phyloP scores from a whole-genome alignment of 2,797 vertebrate genomes.

The Knipowitschia caucasica region DNA sequence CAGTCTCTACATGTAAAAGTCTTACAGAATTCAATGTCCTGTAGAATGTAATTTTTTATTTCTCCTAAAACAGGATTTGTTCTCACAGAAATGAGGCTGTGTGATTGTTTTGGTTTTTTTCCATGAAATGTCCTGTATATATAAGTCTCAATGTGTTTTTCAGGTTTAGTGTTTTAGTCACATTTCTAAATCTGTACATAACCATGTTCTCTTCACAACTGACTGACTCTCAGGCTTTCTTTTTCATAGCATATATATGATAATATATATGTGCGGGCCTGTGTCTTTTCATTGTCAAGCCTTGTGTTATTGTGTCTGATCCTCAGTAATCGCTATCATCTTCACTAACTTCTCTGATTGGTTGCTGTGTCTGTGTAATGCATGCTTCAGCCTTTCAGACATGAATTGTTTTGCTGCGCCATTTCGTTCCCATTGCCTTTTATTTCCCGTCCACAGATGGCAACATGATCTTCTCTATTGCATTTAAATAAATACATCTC shows the following conservation, averaged over 20 bases:
- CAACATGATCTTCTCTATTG: slow-evolving; percentile 55
- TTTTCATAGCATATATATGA: background rate
- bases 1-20: slow-evolving; percentile 21
- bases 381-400: slow-evolving; percentile 46
- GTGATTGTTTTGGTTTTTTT: slow-evolving; percentile 60
- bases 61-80: background rate
- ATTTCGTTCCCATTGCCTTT: slow-evolving; percentile 32
- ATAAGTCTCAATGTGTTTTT: slow-evolving; percentile 8
- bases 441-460: slow-evolving; percentile 65
- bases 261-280: background rate
- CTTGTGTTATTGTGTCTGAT: background rate
- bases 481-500: slow-evolving; percentile 74
- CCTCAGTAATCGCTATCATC: slow-evolving; percentile 17
- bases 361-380: slow-evolving; percentile 48
- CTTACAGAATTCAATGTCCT: background rate
- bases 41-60: background rate
- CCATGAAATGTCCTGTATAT: slow-evolving; percentile 28
- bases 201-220: slow-evolving; percentile 4
- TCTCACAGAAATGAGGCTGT: slow-evolving; percentile 47
- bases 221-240: slow-evolving; percentile 1
- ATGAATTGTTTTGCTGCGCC: slow-evolving; percentile 36
- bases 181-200: slow-evolving; percentile 38
- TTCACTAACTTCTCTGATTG: slow-evolving; percentile 47
- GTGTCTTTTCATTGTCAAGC: slow-evolving; percentile 11
- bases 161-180: slow-evolving; percentile 51